Evolutionary conservation across 2,113 vertebrate genomes (phyloP), one percentile per base, ranked within the genome.

Genomic region (Pygoscelis antarcticus): DNA sequence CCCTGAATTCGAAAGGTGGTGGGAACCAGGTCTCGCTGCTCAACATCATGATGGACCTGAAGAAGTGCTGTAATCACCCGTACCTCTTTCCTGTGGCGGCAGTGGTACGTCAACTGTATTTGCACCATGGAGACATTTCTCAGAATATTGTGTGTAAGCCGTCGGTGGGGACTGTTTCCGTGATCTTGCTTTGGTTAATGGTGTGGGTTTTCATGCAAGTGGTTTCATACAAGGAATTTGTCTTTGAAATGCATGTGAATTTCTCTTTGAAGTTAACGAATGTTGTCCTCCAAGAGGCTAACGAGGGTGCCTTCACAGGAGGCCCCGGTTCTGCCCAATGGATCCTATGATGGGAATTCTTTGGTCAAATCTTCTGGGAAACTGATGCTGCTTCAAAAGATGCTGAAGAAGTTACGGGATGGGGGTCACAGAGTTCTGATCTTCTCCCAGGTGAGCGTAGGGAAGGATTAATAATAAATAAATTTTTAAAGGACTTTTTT

Each of bases 21-120:
- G 99, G 99, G 46, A 99, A 99, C 97, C 99, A 99, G 96, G 99
- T 99, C 82, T 99, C 99, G 0, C 98, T 99, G 90, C 99, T 99
- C 55, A 99, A 99, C 97, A 99, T 99, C 96, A 99, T 99, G 99
- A 99, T 99, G 99, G 99, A 99, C 95, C 98, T 99, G 98, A 99
- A 99, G 98, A 99, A 99, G 88, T 99, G 99, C 92, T 99, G 99
- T 89, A 99, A 99, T 90, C 99, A 99, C 61, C 99, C 99, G 0
- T 99, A 99, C 97, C 98, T 99, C 93, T 99, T 99, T 93, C 99
- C 99, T 0, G 99, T 99, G 95, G 99, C 99, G 0, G 99, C 99
- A 0, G 98, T 99, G 99, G 99, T 99, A 97, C 1, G 97, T 95
- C 19, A 38, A 4, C 52, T n/a, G 40, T 13, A 7, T 64, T 29